Conservation (phyloP, 1,140 invertebrate species). For the Rhopalosiphum padi region DNA sequence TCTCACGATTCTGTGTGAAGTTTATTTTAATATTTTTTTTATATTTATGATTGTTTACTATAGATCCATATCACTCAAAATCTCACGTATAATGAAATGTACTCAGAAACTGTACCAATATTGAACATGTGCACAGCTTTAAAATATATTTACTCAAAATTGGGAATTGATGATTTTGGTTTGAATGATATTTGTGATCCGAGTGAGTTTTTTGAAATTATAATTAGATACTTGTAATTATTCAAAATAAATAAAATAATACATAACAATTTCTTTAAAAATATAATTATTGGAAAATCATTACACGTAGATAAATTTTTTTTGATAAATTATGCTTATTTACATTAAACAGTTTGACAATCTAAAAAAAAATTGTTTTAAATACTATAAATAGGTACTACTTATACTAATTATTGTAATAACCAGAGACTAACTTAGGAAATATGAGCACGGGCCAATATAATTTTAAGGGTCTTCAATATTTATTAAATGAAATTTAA, state of each 20-base stretch:
- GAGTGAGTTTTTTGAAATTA: background rate
- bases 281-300: background rate
- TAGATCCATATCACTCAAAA: conserved; percentile 49
- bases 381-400: background rate
- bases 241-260: too few relatives aligned
- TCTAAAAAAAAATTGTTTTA: too few relatives aligned
- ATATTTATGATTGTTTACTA: background rate
- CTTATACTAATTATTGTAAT: too few relatives aligned
- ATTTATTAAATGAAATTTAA: too few relatives aligned
- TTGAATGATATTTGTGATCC: conserved; percentile 53
- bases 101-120: conserved; percentile 37
- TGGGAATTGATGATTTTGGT: conserved; percentile 55
- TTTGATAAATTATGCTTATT: background rate
- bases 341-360: background rate
- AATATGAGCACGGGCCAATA: too few relatives aligned
- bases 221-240: background rate
- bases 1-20: background rate
- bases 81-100: conserved; percentile 46
- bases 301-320: background rate
- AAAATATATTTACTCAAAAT: conserved; percentile 38
- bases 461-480: too few relatives aligned
- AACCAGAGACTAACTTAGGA: too few relatives aligned
- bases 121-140: conserved; percentile 54
- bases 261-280: background rate
- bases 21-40: background rate